Evolutionary conservation across 1,140 invertebrate genomes (phyloP), one percentile per base, ranked within the genome.

Genomic region (Dufourea novaeangliae): DNA sequence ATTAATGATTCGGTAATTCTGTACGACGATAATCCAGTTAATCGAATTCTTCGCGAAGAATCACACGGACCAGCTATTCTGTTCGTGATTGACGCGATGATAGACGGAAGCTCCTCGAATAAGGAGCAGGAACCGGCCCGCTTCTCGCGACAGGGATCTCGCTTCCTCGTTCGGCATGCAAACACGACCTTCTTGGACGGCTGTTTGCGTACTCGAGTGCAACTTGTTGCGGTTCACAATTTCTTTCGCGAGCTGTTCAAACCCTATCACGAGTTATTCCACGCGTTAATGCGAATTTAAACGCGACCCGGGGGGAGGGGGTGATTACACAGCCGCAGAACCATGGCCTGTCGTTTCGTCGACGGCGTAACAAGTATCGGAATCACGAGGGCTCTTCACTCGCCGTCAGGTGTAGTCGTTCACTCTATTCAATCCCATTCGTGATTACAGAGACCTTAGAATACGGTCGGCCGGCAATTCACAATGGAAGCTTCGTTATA

Each of bases 171-270:
- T 67, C 50, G 57, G n/a, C 72, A 75, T 75, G 72, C 72, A 75
- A 75, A 68, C 72, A 75, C 72, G 37, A 64, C 46, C 46, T n/a
- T n/a, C 39, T 44, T 41, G 63, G 63, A 68, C 63, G 72, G 50
- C 29, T 75, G 72, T 75, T 75, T 75, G 64, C 72, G 29, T 75
- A 44, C 72, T 75, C 72, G 64, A 75, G 63, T 75, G 63, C 72
- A 75, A 75, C 72, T 75, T 75, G 72, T 75, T 75, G 72, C 72
- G 72, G 44, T 59, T 68, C 63, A 52, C 72, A 75, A 75, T 75
- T 75, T 68, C 72, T 75, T 75, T 75, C 72, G 72, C 72, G 63
- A 75, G 64, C 72, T 44, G 52, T 75, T 75, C 72, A 68, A 75
- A 41, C 27, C 64, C 34, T 57, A 52, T 75, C 63, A 37, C 64